These are phyloP conservation scores for Campoletis sonorensis DNA, from an alignment of 1,140 invertebrate genomes.

Conservation along the genomic window DNA sequence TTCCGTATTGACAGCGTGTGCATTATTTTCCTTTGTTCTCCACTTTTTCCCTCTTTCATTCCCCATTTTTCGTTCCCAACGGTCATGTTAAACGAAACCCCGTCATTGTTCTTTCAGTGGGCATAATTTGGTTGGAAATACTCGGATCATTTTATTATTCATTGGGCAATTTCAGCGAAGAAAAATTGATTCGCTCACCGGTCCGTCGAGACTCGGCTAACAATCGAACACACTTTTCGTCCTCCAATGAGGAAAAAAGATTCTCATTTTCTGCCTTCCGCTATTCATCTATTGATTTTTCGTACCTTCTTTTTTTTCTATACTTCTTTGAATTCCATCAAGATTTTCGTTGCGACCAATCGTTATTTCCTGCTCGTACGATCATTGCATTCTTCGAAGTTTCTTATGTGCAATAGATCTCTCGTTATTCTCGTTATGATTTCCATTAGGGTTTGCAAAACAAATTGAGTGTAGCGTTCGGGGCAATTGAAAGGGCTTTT, in stretches of 20 bases:
- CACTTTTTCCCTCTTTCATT: not conserved
- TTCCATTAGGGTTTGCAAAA: not conserved
- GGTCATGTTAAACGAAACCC: not conserved
- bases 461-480: not conserved
- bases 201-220: not conserved
- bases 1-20: not conserved
- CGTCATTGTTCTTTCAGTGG: not conserved
- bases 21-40: too few relatives aligned
- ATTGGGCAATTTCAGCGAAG: not conserved
- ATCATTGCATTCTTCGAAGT: not conserved
- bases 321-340: not conserved
- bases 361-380: not conserved
- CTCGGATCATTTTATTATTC: constrained; percentile 5
- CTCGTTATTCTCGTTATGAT: not conserved
- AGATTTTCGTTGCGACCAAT: not conserved
- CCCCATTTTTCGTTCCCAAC: not conserved
- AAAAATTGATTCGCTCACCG: not conserved
- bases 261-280: not conserved
- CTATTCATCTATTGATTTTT: not conserved
- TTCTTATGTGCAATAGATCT: not conserved
- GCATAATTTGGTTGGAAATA: not conserved
- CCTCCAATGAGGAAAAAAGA: not conserved
- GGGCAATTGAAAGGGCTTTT: not conserved
- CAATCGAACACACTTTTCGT: not conserved
- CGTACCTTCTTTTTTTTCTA: too few relatives aligned